Evolutionary conservation across 2,888 invertebrate species (phyloP).

Genomic region (Timema podura): DNA sequence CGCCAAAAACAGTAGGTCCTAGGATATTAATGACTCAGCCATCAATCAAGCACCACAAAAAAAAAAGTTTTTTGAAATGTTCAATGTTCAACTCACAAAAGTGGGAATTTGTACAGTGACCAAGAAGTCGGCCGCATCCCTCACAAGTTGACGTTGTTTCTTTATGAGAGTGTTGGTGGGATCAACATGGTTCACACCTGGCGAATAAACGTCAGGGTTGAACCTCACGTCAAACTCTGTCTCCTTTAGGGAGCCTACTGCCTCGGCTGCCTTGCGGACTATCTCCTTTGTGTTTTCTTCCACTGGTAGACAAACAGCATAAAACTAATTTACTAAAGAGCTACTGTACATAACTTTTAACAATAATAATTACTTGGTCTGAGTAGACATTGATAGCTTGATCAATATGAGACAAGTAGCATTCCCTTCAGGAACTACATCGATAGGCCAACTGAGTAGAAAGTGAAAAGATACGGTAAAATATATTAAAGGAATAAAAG

Average conservation of each 20-base stretch:
- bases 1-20: too few relatives aligned
- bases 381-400: too few relatives aligned
- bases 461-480: too few relatives aligned
- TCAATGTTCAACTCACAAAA: slow-evolving; percentile 61
- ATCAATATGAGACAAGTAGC: too few relatives aligned
- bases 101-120: slow-evolving; percentile 91
- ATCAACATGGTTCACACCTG: slow-evolving; percentile 82
- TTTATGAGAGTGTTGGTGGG: slow-evolving; percentile 64
- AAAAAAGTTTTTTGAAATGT: too few relatives aligned
- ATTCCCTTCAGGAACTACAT: too few relatives aligned
- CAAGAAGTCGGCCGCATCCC: slow-evolving; percentile 93
- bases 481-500: too few relatives aligned
- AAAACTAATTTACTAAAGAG: background rate
- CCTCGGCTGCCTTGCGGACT: slow-evolving; percentile 82
- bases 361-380: too few relatives aligned
- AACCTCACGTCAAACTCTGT: slow-evolving; percentile 96
- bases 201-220: slow-evolving; percentile 97
- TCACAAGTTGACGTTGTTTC: slow-evolving; percentile 84
- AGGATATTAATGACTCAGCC: too few relatives aligned
- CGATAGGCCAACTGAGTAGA: too few relatives aligned
- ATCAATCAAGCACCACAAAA: too few relatives aligned
- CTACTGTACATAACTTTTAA: too few relatives aligned
- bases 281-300: slow-evolving; percentile 85
- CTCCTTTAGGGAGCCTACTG: slow-evolving; percentile 92
- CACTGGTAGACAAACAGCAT: slow-evolving; percentile 47